phyloP scores from a whole-genome alignment of 2,888 invertebrate species.

The Euzophera pinguis region DNA sequence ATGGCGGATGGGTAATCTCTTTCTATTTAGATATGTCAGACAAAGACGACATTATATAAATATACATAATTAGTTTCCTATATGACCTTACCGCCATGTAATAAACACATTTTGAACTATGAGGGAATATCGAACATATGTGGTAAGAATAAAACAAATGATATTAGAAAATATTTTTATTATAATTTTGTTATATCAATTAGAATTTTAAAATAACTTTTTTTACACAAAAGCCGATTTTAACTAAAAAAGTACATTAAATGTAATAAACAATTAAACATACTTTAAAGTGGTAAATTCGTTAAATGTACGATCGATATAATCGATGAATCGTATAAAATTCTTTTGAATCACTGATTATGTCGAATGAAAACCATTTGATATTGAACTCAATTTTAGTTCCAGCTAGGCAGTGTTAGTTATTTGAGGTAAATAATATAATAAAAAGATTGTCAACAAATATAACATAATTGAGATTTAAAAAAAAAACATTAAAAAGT shows the following conservation, averaged over 20 bases:
- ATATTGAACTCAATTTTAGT: too few species aligned
- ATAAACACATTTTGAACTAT: too few species aligned
- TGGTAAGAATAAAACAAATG: not conserved
- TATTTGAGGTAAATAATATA: not conserved
- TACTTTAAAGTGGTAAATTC: too few species aligned
- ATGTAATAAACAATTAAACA: not conserved
- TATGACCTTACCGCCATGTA: too few species aligned
- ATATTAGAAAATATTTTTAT: not conserved
- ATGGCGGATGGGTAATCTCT: too few species aligned
- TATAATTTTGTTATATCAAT: not conserved
- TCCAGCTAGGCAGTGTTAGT: slow-evolving; percentile 2
- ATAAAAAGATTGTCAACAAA: not conserved
- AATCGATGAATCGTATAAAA: too few species aligned
- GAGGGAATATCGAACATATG: not conserved
- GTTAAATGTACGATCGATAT: not conserved
- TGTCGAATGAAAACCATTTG: too few species aligned
- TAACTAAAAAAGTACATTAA: not conserved
- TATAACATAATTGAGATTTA: not conserved
- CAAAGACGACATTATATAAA: too few species aligned
- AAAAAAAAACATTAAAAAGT: not conserved
- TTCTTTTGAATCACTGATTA: too few species aligned
- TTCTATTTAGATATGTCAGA: too few species aligned
- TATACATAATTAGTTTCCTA: too few species aligned
- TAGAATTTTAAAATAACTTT: not conserved
- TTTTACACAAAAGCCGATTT: not conserved